Base-by-base conservation (phyloP, 1,140 invertebrate species). In the Nephila pilipes region DNA sequence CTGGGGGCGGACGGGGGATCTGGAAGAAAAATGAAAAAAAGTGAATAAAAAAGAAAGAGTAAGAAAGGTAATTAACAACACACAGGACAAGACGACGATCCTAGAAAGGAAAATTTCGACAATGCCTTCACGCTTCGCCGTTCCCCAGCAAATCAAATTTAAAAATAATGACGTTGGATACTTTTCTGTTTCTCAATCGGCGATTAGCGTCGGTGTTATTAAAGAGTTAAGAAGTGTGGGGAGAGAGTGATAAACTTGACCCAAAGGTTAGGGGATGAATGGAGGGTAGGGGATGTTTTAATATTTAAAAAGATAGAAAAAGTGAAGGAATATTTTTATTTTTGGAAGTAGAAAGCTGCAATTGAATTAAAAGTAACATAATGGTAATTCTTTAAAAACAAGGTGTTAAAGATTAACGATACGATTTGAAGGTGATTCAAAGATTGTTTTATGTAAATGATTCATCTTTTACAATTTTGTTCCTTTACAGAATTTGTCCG, bases 1-100 rank as follows among this genome's bases (percentile, higher is more conserved):
- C 97, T 97, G 18, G 99, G 98, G 16, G 97, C 96, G 79, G 97
- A 97, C 22, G 99, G 99, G 25, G 99, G 98, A 97, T 99, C 98
- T 99, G 96, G 69, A 96, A 96, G 75, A 14, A 60, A 0, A 81
- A 79, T 16, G 75, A 57, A 79, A 55, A 79, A 25, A n/a, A n/a
- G n/a, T n/a, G n/a, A n/a, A n/a, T n/a, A n/a, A n/a, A n/a, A n/a
- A n/a, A n/a, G n/a, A n/a, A n/a, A n/a, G n/a, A n/a, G n/a, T n/a
- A n/a, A 20, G 20, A 36, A 46, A n/a, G 36, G 18, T 32, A 38
- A 29, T 80, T 32, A 80, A 32, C 20, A 36, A 32, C 29, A 80
- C n/a, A n/a, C 20, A 16, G 20, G 0, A 32, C 16, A 14, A 80
- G 12, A 16, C 12, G 29, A 36, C 75, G 36, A 29, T 83, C n/a